phyloP scores from a whole-genome alignment of 2,888 invertebrate species.

The Mythimna pallens region DNA sequence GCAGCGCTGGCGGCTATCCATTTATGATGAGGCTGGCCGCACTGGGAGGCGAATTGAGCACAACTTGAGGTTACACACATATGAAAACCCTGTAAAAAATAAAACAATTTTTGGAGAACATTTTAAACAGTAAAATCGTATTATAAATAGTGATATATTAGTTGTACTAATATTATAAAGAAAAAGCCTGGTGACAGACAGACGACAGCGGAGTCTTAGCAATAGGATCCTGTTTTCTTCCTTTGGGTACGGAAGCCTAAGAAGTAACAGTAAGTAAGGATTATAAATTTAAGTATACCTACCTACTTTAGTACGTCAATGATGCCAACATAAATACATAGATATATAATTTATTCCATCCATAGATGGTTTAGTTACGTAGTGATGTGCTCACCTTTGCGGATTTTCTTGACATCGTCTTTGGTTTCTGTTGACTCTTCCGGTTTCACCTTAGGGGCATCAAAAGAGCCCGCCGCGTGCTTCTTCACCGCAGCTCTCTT shows the following conservation, averaged over 20 bases:
- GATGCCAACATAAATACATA: too few relatives aligned
- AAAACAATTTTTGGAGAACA: background rate
- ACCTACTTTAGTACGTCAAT: too few relatives aligned
- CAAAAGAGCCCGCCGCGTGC: background rate
- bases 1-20: background rate
- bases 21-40: background rate
- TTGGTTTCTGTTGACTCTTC: background rate
- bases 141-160: too few relatives aligned
- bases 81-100: background rate
- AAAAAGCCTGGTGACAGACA: too few relatives aligned
- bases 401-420: slow-evolving; percentile 11
- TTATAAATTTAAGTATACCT: too few relatives aligned
- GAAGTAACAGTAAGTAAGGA: too few relatives aligned
- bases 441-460: background rate
- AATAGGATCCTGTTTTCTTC: too few relatives aligned
- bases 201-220: too few relatives aligned
- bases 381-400: slow-evolving; percentile 4
- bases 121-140: too few relatives aligned
- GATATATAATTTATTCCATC: too few relatives aligned
- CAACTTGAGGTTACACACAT: slow-evolving; percentile 4
- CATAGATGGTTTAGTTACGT: background rate
- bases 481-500: slow-evolving; percentile 22
- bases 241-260: too few relatives aligned
- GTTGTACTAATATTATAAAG: too few relatives aligned
- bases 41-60: background rate